Evolutionary conservation across 2,797 vertebrate species (phyloP), one percentile per base, ranked within the genome.

Genomic region (Nyctibius grandis): DNA sequence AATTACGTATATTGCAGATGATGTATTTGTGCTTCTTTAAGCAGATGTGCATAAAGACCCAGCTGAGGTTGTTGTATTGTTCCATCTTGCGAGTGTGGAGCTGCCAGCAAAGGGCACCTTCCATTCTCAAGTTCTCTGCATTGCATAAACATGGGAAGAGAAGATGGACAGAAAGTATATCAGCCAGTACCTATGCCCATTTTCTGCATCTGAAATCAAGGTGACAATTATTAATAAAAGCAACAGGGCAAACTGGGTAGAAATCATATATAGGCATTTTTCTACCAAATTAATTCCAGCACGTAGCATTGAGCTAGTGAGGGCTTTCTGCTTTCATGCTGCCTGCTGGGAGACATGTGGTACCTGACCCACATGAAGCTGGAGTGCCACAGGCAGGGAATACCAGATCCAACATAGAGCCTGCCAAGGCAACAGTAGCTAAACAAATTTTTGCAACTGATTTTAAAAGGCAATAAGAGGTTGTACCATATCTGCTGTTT

Each of bases 361-460:
- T 36, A n/a, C 36, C 67, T 28, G 50, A 34, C 28, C 10, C 34
- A 3, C 0, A 0, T 9, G 69, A 16, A n/a, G 22, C 8, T 75
- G 82, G 18, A 36, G 17, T 60, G 44, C 12, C 68, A 18, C 47
- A 48, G 57, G 3, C 12, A 50, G 57, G 57, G 60, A 25, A 57
- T 20, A 31, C 15, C 72, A 82, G 63, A 34, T 57, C 38, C 75
- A 67, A 9, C 56, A 22, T 4, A 29, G 23, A 61, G 25, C 23
- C 53, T 64, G 36, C 48, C 42, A 29, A 0, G 8, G 20, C 56
- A 80, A 9, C 15, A 29, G 17, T 5, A 70, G 22, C 14, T 26
- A 48, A 16, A 42, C 16, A 42, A 12, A 1, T 8, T 50, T 65
- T 79, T 36, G 15, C 12, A 13, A 11, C 11, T 45, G 2, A 45